Evolutionary conservation across 2,888 invertebrate species (phyloP).

Genomic region (Tinea semifulvella): DNA sequence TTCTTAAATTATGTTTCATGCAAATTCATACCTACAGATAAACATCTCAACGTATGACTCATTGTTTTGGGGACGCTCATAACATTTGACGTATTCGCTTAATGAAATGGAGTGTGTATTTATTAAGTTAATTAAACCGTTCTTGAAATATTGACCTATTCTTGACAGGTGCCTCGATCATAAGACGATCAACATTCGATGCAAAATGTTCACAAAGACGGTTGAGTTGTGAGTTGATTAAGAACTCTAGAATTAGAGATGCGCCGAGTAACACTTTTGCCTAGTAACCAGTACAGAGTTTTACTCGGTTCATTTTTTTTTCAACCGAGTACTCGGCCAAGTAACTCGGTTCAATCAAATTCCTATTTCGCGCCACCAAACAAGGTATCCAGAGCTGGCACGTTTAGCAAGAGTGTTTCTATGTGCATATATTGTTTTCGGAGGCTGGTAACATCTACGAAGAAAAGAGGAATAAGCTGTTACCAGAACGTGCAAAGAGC

Average conservation of each 20-base stretch:
- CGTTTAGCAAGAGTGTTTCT: too few species aligned
- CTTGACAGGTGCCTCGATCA: too few species aligned
- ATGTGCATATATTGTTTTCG: not conserved
- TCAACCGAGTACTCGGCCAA: too few species aligned
- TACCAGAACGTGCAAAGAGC: too few species aligned
- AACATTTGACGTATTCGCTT: slow-evolving; percentile 61
- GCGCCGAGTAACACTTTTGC: not conserved
- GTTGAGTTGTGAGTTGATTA: too few species aligned
- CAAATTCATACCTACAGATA: too few species aligned
- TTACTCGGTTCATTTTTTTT: not conserved
- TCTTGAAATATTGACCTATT: slow-evolving; percentile 36
- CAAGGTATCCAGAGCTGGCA: not conserved
- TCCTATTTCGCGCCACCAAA: not conserved
- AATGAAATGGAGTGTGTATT: slow-evolving; percentile 64
- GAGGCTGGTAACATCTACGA: not conserved
- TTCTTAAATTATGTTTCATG: too few species aligned
- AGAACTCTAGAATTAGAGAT: too few species aligned
- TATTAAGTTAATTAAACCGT: slow-evolving; percentile 65
- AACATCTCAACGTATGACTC: slow-evolving; percentile 8
- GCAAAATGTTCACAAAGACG: too few species aligned
- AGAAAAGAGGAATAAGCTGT: not conserved
- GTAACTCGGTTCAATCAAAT: too few species aligned
- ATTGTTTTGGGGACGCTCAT: slow-evolving; percentile 32
- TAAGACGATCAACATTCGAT: too few species aligned
- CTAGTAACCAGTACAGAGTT: not conserved